phyloP scores from a whole-genome alignment of 1,140 invertebrate genomes.

The Cylas formicarius region DNA sequence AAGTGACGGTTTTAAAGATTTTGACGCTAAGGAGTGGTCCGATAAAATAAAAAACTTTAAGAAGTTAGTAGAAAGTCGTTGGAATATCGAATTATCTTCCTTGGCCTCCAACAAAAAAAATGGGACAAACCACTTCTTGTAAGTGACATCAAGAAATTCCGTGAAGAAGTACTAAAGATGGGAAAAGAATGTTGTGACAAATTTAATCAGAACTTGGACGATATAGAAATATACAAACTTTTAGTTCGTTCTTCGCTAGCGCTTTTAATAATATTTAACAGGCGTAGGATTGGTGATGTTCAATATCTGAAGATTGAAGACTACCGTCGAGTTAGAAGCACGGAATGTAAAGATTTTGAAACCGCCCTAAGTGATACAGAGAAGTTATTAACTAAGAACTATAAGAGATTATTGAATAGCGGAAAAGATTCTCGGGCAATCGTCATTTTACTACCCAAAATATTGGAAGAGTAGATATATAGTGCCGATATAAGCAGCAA shows the following conservation, averaged over 20 bases:
- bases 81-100: too few species aligned
- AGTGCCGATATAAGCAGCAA: too few species aligned
- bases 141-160: constrained; percentile 19
- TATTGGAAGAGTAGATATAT: constrained; percentile 19
- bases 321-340: constrained; percentile 17
- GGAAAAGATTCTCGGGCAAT: constrained; percentile 22
- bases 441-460: constrained; percentile 22
- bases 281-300: constrained; percentile 28
- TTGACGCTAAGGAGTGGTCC: constrained; percentile 11
- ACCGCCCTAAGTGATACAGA: constrained; percentile 13
- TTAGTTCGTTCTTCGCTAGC: constrained; percentile 14
- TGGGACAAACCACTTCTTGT: constrained; percentile 27
- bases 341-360: constrained; percentile 25
- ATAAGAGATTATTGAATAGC: constrained; percentile 22
- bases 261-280: constrained; percentile 26
- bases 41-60: constrained; percentile 21
- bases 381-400: constrained; percentile 18
- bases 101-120: constrained; percentile 22
- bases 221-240: constrained; percentile 9
- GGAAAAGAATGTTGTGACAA: constrained; percentile 10
- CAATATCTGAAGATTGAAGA: constrained; percentile 27
- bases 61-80: constrained; percentile 10
- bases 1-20: constrained; percentile 16
- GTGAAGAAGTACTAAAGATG: constrained; percentile 13
- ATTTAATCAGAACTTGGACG: constrained; percentile 13